These are phyloP conservation scores for Chiloscyllium punctatum DNA, from an alignment of 2,797 vertebrate genomes.

Conservation along the genomic window DNA sequence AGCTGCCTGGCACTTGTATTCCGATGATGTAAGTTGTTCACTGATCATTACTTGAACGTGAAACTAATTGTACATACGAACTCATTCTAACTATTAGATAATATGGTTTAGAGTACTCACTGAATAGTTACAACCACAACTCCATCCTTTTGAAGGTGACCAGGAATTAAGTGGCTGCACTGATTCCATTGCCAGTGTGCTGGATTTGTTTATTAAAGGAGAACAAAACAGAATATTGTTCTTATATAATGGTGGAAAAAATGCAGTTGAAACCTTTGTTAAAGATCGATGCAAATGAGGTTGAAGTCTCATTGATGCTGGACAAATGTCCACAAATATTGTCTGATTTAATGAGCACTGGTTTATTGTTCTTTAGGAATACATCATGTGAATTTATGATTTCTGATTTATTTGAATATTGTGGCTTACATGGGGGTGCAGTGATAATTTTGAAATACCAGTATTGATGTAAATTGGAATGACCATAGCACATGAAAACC, in stretches of 20 bases:
- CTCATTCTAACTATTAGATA: background rate
- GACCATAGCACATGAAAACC: too few species aligned
- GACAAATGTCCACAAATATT: background rate
- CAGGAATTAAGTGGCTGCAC: background rate
- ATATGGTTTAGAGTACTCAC: background rate
- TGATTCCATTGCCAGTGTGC: background rate
- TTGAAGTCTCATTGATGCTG: background rate
- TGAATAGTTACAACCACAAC: background rate
- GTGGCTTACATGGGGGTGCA: too few species aligned
- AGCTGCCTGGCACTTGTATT: background rate
- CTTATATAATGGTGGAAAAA: background rate
- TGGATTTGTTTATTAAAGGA: background rate
- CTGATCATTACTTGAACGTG: background rate
- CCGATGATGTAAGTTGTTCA: background rate
- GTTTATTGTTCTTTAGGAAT: too few species aligned
- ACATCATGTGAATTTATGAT: too few species aligned
- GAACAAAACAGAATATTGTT: background rate
- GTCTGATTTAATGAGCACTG: too few species aligned
- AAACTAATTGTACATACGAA: background rate
- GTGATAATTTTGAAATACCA: too few species aligned
- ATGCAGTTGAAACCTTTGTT: background rate
- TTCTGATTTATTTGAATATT: too few species aligned
- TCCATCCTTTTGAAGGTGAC: background rate
- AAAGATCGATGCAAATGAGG: background rate
- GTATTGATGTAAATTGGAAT: too few species aligned